Conservation (phyloP, 2,888 invertebrate species). For the Luffia ferchaultella region DNA sequence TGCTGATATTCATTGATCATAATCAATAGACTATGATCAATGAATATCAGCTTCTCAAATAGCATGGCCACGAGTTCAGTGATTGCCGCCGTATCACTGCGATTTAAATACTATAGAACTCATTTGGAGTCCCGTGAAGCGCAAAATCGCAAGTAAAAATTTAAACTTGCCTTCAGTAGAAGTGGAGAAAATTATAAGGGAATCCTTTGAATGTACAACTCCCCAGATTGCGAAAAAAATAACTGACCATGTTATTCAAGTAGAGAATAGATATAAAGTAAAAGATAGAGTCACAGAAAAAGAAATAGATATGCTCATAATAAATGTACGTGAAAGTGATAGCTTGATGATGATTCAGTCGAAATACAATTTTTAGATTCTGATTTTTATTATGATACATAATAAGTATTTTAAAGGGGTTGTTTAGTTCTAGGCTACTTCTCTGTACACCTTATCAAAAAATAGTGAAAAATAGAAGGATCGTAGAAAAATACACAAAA, state of each 20-base stretch:
- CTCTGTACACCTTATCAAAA: too few species aligned
- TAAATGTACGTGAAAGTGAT: neutral
- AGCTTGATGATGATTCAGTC: neutral
- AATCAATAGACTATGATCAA: too few species aligned
- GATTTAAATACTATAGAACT: neutral
- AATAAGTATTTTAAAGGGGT: too few species aligned
- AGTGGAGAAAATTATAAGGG: neutral
- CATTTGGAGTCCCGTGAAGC: neutral
- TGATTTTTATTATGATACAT: neutral
- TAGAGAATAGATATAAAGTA: neutral
- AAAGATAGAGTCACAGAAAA: neutral
- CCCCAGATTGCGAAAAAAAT: neutral
- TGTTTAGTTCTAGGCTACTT: too few species aligned
- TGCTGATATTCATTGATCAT: too few species aligned
- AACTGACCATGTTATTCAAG: neutral
- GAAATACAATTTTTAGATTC: neutral
- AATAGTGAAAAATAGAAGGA: too few species aligned
- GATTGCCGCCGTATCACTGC: neutral
- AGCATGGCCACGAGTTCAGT: neutral
- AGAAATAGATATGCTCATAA: neutral
- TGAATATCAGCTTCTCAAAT: neutral
- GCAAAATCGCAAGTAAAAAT: neutral
- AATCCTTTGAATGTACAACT: neutral
- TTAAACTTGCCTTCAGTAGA: neutral
- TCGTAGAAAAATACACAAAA: too few species aligned